Evolutionary conservation across 1,140 invertebrate species (phyloP).

Genomic region (Drosophila parabipectinata): DNA sequence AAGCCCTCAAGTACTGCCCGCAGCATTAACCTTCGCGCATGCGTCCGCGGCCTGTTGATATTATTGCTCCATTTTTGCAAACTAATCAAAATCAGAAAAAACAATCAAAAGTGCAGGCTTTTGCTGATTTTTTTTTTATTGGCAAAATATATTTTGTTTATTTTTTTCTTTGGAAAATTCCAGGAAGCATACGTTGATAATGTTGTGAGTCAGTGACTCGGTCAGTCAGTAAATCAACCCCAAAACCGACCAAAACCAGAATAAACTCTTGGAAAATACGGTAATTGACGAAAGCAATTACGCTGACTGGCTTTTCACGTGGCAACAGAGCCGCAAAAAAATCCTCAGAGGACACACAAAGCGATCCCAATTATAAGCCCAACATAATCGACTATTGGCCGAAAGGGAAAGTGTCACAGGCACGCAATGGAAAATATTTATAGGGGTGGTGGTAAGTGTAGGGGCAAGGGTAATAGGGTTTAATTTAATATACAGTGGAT

Average conservation of each 20-base stretch:
- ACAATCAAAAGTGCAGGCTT: conserved; percentile 43
- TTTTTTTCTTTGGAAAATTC: conserved; percentile 41
- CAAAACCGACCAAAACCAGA: conserved; percentile 55
- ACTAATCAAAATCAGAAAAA: conserved; percentile 23
- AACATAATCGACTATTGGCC: conserved; percentile 21
- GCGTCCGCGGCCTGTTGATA: conserved; percentile 27
- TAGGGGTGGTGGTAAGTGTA: too few relatives aligned
- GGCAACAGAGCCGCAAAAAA: conserved; percentile 26
- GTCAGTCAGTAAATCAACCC: conserved; percentile 26
- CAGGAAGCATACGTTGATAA: conserved; percentile 12
- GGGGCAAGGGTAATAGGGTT: background rate
- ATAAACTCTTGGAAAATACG: conserved; percentile 32
- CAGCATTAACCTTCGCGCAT: conserved; percentile 67
- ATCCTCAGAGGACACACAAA: conserved; percentile 20
- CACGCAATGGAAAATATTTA: conserved; percentile 38
- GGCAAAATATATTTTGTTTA: conserved; percentile 41
- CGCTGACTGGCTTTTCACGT: conserved; percentile 23
- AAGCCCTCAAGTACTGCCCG: conserved; percentile 18
- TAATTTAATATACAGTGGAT: background rate
- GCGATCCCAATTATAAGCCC: conserved; percentile 27
- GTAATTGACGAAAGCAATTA: conserved; percentile 38
- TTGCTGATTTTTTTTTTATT: background rate
- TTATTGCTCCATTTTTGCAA: conserved; percentile 28
- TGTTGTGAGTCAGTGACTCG: conserved; percentile 29
- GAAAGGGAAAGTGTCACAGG: conserved; percentile 40